Base-by-base conservation (phyloP, 2,888 invertebrate genomes). In the Sarcophaga rosellei region DNA sequence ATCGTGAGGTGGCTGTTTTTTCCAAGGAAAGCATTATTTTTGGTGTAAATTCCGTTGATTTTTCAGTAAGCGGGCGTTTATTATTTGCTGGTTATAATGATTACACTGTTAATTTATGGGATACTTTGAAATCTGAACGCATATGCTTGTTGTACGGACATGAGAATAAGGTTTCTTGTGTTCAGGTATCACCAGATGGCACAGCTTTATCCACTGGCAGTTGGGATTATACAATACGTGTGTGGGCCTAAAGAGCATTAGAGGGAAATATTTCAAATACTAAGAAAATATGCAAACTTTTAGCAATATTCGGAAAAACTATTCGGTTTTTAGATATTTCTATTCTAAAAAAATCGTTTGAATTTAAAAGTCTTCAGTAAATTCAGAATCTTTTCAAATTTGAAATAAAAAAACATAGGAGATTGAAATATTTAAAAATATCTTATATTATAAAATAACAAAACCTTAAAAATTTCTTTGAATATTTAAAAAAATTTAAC, bases 21-120 rank as follows among this genome's bases (percentile, higher is more conserved):
- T 96, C 96, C 89, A 99, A 99, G 94, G 99, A 99, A 92, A 98
- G 98, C 93, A 97, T 99, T 89, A 97, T 99, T 91, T 99, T 99
- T 94, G 99, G 99, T 17, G 98, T 98, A 12, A 99, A 99, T 94
- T 97, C 98, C 0, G 99, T 99, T 63, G 99, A 99, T 94, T 98
- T 99, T 93, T 99, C 99, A 86, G 96, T 98, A 68, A 98, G 98
- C 93, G 98, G 98, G 25, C 97, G 99, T 21, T 94, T 99, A 88
- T 94, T 99, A 90, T 99, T 99, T 94, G 99, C 99, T 89, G 99
- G 99, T 83, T 99, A 99, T 94, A 98, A 98, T 93, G 99, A 99
- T 94, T 99, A 99, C 94, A 99, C 99, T 57, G 98, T 99, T 77
- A 98, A 99, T 94, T 97, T 99, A 57, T 99, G 99, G 99, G 99